These are phyloP conservation scores for Tinea pellionella DNA, from an alignment of 2,888 invertebrate species.

Conservation along the genomic window DNA sequence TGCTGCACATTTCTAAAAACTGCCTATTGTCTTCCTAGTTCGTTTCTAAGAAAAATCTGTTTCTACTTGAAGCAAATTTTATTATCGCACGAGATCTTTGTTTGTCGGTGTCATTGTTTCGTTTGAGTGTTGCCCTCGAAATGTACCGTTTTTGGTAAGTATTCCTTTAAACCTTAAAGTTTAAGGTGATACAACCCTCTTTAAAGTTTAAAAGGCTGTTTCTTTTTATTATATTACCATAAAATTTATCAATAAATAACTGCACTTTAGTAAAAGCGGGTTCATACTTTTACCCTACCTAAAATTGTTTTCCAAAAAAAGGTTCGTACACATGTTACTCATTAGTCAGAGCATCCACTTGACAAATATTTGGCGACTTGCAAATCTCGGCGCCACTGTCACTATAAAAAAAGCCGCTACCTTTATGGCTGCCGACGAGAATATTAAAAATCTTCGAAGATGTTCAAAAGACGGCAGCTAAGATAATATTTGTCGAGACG, in stretches of 20 bases:
- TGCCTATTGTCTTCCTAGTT: background rate
- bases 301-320: slow-evolving; percentile 21
- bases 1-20: background rate
- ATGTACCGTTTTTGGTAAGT: background rate
- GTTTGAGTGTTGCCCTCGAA: background rate
- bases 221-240: background rate
- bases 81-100: background rate
- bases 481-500: slow-evolving; percentile 55
- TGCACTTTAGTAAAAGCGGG: background rate
- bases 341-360: slow-evolving; percentile 46
- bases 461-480: slow-evolving; percentile 40
- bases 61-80: background rate
- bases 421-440: slow-evolving; percentile 23
- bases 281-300: background rate
- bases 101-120: background rate
- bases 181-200: background rate
- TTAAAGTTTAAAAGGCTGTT: background rate
- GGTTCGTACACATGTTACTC: slow-evolving; percentile 51
- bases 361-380: slow-evolving; percentile 59
- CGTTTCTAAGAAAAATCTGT: background rate
- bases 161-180: no score
- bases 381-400: slow-evolving; percentile 53
- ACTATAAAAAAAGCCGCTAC: slow-evolving; percentile 30
- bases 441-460: background rate
- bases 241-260: background rate